These are phyloP conservation scores for Phylloscopus collybita DNA, from an alignment of 2,797 vertebrate genomes.

Conservation along the genomic window DNA sequence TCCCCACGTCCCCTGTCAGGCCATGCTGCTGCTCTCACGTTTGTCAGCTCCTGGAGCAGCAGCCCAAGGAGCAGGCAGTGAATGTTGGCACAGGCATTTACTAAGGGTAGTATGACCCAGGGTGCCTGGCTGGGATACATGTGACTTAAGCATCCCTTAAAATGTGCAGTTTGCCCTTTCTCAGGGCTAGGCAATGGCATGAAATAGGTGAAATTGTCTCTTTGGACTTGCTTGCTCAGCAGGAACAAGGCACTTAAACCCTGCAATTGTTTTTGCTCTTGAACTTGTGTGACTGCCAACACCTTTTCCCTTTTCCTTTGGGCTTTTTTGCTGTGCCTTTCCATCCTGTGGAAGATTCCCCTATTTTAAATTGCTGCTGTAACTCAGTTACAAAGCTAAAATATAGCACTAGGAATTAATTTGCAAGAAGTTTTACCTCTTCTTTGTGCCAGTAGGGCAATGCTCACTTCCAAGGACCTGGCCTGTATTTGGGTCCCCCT, in stretches of 20 bases:
- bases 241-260: background rate
- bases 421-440: background rate
- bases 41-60: background rate
- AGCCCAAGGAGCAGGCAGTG: background rate
- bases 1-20: accelerated
- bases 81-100: background rate
- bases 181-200: background rate
- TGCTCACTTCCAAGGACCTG: background rate
- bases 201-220: background rate
- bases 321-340: background rate
- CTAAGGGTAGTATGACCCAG: background rate
- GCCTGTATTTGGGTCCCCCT: background rate
- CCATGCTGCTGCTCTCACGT: accelerated
- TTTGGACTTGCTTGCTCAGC: background rate
- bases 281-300: background rate
- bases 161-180: background rate
- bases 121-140: background rate
- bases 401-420: background rate
- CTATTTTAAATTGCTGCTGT: background rate
- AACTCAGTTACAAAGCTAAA: background rate
- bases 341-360: background rate
- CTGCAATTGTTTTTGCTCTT: background rate
- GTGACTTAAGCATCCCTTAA: background rate
- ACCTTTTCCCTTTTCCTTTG: background rate
- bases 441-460: background rate